Conservation (phyloP, 2,888 invertebrate species). For the Hedya salicella region DNA sequence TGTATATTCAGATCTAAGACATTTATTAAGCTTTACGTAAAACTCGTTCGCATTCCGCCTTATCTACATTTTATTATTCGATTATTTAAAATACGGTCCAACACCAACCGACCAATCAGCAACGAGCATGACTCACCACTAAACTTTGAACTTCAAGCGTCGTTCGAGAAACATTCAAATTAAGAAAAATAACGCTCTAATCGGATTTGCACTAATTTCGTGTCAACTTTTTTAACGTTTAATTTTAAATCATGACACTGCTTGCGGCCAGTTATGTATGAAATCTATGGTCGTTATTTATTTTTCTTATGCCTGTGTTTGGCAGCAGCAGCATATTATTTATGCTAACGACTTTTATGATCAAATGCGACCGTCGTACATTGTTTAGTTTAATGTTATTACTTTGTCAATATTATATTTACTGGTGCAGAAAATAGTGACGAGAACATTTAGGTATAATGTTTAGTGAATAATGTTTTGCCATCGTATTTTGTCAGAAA, state of each 20-base stretch:
- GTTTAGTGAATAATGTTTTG: no score
- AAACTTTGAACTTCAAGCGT: constrained; percentile 19
- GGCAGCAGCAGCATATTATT: constrained; percentile 6
- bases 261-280: constrained; percentile 11
- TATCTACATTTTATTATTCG: constrained; percentile 18
- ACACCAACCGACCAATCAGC: constrained; percentile 13
- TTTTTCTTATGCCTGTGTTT: constrained; percentile 7
- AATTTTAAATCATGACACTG: constrained; percentile 31
- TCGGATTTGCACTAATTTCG: constrained; percentile 41
- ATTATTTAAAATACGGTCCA: constrained; percentile 29
- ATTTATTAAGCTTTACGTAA: no score
- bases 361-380: constrained; percentile 12
- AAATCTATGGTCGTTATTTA: constrained; percentile 23
- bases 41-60: background rate
- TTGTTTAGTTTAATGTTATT: background rate
- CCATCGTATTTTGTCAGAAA: no score
- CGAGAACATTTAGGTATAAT: no score
- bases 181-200: constrained; percentile 31
- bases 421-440: background rate
- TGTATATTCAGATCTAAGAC: no score
- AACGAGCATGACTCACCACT: constrained; percentile 29
- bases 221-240: constrained; percentile 17
- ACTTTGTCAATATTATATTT: constrained; percentile 8
- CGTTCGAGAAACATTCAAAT: constrained; percentile 36
- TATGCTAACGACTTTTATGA: constrained; percentile 19